These are phyloP conservation scores for Andrena cerasifolii DNA, from an alignment of 1,140 invertebrate species.

Conservation along the genomic window DNA sequence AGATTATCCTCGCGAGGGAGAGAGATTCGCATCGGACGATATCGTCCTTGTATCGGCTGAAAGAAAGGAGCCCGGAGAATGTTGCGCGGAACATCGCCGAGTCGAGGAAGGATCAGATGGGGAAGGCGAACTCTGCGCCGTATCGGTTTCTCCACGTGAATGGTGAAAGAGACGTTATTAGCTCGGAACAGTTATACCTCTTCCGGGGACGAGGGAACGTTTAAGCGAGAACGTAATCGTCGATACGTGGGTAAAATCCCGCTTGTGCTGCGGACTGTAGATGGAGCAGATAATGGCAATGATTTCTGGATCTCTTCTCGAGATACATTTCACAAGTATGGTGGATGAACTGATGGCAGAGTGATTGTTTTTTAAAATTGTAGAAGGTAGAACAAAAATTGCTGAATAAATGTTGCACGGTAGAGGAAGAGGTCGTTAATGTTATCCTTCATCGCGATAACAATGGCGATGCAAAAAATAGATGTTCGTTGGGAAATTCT, in stretches of 20 bases:
- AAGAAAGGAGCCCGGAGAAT: constrained; percentile 16
- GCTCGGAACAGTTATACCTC: not conserved
- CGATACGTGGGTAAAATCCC: not conserved
- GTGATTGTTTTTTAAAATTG: no score
- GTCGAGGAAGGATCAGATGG: not conserved
- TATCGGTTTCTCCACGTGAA: constrained; percentile 32
- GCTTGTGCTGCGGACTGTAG: not conserved
- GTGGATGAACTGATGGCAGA: no score
- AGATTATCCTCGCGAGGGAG: constrained; percentile 73
- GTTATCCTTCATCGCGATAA: no score
- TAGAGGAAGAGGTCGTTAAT: no score
- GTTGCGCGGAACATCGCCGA: not conserved
- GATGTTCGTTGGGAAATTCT: no score
- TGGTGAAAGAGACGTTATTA: constrained; percentile 43
- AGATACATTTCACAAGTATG: no score
- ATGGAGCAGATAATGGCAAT: not conserved
- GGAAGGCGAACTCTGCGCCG: not conserved
- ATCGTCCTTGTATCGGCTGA: constrained; percentile 38
- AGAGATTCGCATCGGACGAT: constrained; percentile 58
- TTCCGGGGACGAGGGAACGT: not conserved
- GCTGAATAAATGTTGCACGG: no score
- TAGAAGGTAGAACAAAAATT: no score
- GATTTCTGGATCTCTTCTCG: not conserved
- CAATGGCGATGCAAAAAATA: no score
- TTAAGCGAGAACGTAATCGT: not conserved